Evolutionary conservation across 1,140 invertebrate species (phyloP), one percentile per base, ranked within the genome.

Genomic region (Solen grandis): DNA sequence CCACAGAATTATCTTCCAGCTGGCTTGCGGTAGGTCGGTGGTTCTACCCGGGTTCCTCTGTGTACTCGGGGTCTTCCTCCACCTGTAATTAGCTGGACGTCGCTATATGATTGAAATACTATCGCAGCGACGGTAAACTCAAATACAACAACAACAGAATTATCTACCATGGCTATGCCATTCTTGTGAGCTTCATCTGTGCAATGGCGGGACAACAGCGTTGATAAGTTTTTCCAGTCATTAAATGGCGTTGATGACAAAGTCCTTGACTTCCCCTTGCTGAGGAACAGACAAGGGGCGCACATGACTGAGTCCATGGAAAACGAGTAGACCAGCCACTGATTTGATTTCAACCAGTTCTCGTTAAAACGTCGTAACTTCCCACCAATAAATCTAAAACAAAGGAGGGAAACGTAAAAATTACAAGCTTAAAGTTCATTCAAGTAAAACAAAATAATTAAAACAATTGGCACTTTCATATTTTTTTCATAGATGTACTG

Each of bases 301-400:
- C 41, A 68, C 19, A 68, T 16, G 38, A 68, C 65, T 46, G 41
- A 46, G 38, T 68, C 38, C 65, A 68, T 50, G 38, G 65, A 68
- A 46, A 68, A 22, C 16, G 65, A 68, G 38, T 68, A 68, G 10
- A 50, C 38, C 65, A 68, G 38, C 65, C 38, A 68, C 14, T 50
- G 65, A 50, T 68, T 14, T 50, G 36, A 50, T 50, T 50, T 46
- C 38, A 68, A 50, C 65, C 38, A 68, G 36, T 50, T 68, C 36
- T 46, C 65, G 22, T 27, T 68, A 29, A 68, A 68, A 50, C 41
- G 16, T 19, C 65, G 36, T 68, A 50, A 50, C 27, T 68, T 68
- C 22, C 65, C 65, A 68, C 65, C 38, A 50, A 68, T 46, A 68
- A 68, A 27, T 68, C 36, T 68, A 50, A 68, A 68, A 68, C 65